Evolutionary conservation across 2,888 invertebrate species (phyloP).

Genomic region (Lasioglossum figueresi): DNA sequence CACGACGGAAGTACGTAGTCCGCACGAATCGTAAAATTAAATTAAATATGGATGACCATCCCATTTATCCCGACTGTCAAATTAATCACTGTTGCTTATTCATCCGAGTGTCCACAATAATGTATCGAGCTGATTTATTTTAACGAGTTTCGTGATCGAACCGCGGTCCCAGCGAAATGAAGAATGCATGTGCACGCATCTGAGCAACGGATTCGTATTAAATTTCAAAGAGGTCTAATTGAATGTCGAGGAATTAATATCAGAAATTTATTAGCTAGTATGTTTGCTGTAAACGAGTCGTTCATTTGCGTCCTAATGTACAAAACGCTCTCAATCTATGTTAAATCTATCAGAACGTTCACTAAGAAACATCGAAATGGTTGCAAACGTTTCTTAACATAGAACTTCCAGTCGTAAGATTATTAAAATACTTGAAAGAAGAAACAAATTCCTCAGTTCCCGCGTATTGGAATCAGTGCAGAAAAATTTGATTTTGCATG

Average conservation of each 20-base stretch:
- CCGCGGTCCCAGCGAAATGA: background rate
- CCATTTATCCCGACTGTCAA: background rate
- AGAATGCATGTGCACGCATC: background rate
- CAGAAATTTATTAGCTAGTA: constrained; percentile 23
- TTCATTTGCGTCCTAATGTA: background rate
- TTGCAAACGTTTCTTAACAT: background rate
- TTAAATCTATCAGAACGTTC: background rate
- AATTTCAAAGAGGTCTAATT: constrained; percentile 20
- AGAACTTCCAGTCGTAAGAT: no score
- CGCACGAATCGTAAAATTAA: background rate
- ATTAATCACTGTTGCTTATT: constrained; percentile 3
- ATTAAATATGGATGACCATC: background rate
- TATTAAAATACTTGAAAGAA: no score
- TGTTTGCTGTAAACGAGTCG: constrained; percentile 1
- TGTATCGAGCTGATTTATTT: background rate
- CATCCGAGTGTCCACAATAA: background rate
- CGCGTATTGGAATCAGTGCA: no score
- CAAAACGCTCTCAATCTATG: no score
- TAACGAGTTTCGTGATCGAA: background rate
- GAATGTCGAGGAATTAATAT: constrained; percentile 14
- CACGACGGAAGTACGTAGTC: background rate
- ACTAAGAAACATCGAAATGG: background rate
- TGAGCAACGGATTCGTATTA: background rate
- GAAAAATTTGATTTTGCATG: no score
- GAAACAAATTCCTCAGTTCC: no score